Percentiles rank a stretch among this genome's conserved stretches.
phyloP scores from a whole-genome alignment of 2,888 invertebrate species.

The Orthonevra nobilis region DNA sequence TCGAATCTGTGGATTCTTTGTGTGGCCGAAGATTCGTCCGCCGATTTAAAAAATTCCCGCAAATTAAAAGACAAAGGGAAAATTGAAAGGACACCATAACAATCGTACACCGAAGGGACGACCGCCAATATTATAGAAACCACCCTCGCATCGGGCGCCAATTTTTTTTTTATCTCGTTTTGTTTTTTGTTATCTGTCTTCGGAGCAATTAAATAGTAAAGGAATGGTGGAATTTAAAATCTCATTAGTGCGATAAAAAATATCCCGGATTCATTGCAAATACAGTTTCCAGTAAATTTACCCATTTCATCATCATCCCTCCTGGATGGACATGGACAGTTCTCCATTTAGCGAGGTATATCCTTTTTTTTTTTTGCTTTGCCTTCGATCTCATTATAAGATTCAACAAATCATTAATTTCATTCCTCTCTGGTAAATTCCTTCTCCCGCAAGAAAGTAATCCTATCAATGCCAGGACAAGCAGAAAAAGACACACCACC shows the following conservation, averaged over 20 bases:
- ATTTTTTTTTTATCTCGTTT: conserved; percentile 43
- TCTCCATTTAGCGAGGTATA: conserved; percentile 1
- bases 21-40: conserved; percentile 62
- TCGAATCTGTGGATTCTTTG: conserved; percentile 48
- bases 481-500: conserved; percentile 1
- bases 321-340: conserved; percentile 28
- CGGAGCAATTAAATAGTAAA: conserved; percentile 68
- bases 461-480: conserved; percentile 63
- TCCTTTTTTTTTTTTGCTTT: conserved; percentile 9
- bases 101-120: conserved; percentile 9
- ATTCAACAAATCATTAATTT: conserved; percentile 71
- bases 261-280: conserved; percentile 59
- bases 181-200: too few species aligned
- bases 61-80: conserved; percentile 69
- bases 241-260: conserved; percentile 64
- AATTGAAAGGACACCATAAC: conserved; percentile 56
- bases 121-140: too few species aligned
- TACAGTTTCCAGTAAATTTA: conserved; percentile 70
- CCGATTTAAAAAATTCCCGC: conserved; percentile 52
- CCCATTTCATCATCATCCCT: conserved; percentile 48
- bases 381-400: conserved; percentile 51
- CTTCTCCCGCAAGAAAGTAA: conserved; percentile 60
- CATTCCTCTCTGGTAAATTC: conserved; percentile 54
- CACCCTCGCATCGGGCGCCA: conserved; percentile 57
- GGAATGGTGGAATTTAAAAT: conserved; percentile 67